These are phyloP conservation scores for Oreochromis mossambicus DNA, from an alignment of 2,797 vertebrate species.

Conservation along the genomic window DNA sequence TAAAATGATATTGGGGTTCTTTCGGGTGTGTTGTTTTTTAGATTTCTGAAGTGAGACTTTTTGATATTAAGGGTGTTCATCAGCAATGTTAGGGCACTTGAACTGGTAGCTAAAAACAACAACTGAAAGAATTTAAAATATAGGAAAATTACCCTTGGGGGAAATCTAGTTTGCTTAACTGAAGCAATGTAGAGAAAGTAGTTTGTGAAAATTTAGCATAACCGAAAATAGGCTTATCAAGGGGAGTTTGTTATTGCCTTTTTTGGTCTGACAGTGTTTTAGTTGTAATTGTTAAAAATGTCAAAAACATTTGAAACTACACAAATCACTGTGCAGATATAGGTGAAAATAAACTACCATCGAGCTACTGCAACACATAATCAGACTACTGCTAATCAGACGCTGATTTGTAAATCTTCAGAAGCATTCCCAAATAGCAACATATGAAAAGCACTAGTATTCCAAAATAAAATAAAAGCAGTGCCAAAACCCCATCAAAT, in stretches of 20 bases:
- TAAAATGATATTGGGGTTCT: slow-evolving; percentile 56
- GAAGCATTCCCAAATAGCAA: neutral
- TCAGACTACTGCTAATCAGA: neutral
- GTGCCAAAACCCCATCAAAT: neutral
- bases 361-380: neutral
- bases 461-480: slow-evolving; percentile 9
- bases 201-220: neutral
- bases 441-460: neutral
- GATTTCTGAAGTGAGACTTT: neutral
- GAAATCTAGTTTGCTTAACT: neutral
- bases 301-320: rapidly evolving
- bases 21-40: slow-evolving; percentile 39
- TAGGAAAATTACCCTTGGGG: neutral
- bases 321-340: neutral
- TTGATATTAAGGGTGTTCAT: neutral
- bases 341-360: neutral
- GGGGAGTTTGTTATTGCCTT: neutral
- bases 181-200: neutral
- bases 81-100: neutral
- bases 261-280: neutral
- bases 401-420: neutral
- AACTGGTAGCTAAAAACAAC: neutral
- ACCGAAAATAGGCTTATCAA: neutral
- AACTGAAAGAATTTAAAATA: neutral
- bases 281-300: neutral